Conservation (phyloP, 2,113 vertebrate species). For the Triplophysa rosa region DNA sequence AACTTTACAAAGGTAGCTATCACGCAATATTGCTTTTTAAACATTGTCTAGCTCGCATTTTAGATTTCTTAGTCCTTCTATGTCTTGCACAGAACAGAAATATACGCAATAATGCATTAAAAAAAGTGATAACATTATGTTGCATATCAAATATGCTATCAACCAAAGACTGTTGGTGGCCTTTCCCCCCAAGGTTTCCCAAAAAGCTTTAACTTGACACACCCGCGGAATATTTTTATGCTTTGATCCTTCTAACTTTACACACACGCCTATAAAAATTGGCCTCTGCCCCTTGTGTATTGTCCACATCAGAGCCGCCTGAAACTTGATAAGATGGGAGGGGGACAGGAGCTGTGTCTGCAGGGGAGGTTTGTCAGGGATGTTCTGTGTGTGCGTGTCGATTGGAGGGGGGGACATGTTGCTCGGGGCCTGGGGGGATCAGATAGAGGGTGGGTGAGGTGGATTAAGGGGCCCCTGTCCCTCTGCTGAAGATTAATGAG, state of each 20-base stretch:
- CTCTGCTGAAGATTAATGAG: constrained; percentile 76
- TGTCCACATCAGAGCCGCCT: constrained; percentile 56
- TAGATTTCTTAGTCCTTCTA: too few species aligned
- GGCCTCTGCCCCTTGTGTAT: constrained; percentile 41
- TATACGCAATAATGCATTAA: too few species aligned
- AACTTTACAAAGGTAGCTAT: too few species aligned
- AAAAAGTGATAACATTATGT: neutral
- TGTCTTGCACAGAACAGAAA: too few species aligned
- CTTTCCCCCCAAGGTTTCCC: neutral
- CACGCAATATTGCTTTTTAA: too few species aligned
- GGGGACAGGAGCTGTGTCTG: constrained; percentile 50
- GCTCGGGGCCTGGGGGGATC: constrained; percentile 39
- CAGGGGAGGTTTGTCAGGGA: constrained; percentile 42
- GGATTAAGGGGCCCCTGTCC: constrained; percentile 75
- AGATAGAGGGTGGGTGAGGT: constrained; percentile 68
- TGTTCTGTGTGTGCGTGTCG: neutral
- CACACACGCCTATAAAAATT: constrained; percentile 24
- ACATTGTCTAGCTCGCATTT: too few species aligned
- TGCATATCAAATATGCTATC: neutral
- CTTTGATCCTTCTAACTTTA: constrained; percentile 25
- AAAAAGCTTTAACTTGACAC: neutral
- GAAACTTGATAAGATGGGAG: constrained; percentile 74
- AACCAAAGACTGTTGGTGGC: neutral
- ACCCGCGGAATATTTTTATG: neutral
- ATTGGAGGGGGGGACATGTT: constrained; percentile 54